phyloP scores from a whole-genome alignment of 2,888 invertebrate genomes.

The Agriopis leucophaearia region DNA sequence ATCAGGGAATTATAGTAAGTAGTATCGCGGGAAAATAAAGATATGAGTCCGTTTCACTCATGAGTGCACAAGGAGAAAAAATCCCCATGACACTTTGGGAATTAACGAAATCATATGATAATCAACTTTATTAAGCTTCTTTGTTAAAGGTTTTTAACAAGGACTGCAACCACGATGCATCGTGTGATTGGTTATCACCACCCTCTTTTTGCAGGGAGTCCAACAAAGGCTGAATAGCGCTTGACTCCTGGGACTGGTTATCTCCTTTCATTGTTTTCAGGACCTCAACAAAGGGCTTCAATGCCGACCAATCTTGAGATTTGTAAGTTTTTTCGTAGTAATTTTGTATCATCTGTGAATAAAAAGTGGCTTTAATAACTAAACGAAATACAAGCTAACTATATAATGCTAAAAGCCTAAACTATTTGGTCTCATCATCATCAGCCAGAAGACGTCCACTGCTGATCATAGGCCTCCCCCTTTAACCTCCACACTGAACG shows the following conservation, averaged over 20 bases:
- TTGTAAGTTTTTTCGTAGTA: slow-evolving; percentile 3
- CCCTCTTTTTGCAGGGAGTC: not conserved
- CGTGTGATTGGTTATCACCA: slow-evolving; percentile 2
- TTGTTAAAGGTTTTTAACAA: not conserved
- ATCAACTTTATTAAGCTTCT: not conserved
- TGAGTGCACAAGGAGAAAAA: not conserved
- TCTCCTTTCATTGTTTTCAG: not conserved
- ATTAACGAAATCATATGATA: too few relatives aligned
- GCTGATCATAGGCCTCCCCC: too few relatives aligned
- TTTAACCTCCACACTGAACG: too few relatives aligned
- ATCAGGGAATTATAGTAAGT: too few relatives aligned
- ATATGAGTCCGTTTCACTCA: not conserved
- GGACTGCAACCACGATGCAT: not conserved
- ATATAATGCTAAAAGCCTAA: too few relatives aligned
- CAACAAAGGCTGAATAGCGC: not conserved
- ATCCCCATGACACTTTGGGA: not conserved
- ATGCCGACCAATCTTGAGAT: not conserved
- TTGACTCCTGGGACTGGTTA: not conserved
- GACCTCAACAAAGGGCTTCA: not conserved
- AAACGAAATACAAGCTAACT: not conserved
- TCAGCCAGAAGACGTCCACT: too few relatives aligned
- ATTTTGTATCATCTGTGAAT: not conserved
- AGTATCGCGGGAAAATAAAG: too few relatives aligned
- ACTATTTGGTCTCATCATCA: too few relatives aligned
- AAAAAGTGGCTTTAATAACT: not conserved